Base-by-base conservation (phyloP, 2,113 vertebrate genomes). In the Crotalus horridus region DNA sequence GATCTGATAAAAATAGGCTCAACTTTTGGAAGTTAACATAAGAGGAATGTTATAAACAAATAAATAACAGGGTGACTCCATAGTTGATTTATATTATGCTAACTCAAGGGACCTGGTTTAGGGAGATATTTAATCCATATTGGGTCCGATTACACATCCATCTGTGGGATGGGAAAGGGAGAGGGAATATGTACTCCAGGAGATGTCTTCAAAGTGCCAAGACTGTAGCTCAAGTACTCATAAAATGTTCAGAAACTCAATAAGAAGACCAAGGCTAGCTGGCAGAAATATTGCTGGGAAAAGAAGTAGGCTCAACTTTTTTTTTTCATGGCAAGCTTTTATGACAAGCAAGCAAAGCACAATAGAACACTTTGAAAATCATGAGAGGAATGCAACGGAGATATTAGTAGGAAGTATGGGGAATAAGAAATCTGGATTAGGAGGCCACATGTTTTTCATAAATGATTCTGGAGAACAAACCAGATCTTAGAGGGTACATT, bases 1-100 rank as follows among this genome's bases (percentile, higher is more conserved):
- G 24, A 3, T 81, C 90, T 96, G 92, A 90, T 93, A 95, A 96
- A 96, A 95, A 93, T 94, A 81, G 89, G 92, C 94, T 94, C 87
- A 94, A 91, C 90, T 46, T 91, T 46, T 95, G 93, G 94, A 95
- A 95, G 85, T 92, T 58, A 90, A 94, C 53, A 90, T 85, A 89
- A 51, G 4, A 93, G 94, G 96, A 96, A 97, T 93, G 92, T 85
- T 95, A 55, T 92, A 95, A 96, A 96, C 97, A 95, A 92, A 95
- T 90, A 97, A 93, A 94, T 87, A 95, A 92, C 94, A 96, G 93
- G 58, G 91, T 0, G 2, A 93, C 90, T 54, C 58, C 58, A 85
- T 90, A 91, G 85, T 95, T 96, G 96, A 88, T 97, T 97, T 97
- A 93, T 54, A 87, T 92, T 94, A 89, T 51, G 94, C 29, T 94